Conservation (phyloP, 2,113 vertebrate species). For the Callorhinus ursinus region DNA sequence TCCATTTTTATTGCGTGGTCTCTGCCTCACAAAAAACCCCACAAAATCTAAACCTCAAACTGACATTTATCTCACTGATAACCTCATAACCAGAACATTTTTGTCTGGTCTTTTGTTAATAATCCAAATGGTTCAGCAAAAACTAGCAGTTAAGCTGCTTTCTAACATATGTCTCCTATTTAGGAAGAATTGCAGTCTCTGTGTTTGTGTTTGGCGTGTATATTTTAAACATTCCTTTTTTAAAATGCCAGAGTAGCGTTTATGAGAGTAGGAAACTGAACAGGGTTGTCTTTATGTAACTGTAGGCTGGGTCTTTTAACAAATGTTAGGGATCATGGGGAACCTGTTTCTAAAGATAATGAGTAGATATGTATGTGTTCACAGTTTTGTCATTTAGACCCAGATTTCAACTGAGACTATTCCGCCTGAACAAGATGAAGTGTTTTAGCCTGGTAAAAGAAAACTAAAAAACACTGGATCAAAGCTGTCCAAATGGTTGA, state of each 20-base stretch:
- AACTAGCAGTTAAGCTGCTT: constrained; percentile 8
- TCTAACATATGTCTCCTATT: constrained; percentile 8
- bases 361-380: constrained; percentile 50
- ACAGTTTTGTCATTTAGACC: constrained; percentile 59
- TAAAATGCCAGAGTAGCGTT: constrained; percentile 30
- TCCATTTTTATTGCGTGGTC: not conserved
- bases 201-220: constrained; percentile 15
- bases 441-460: constrained; percentile 1
- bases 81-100: not conserved
- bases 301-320: constrained; percentile 50
- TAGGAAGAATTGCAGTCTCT: constrained; percentile 23
- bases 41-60: not conserved
- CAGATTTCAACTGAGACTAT: constrained; percentile 42
- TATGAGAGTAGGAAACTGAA: constrained; percentile 48
- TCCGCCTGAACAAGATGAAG: constrained; percentile 1
- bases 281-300: constrained; percentile 70
- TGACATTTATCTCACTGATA: not conserved
- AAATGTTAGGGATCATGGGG: constrained; percentile 21
- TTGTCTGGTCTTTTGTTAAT: not conserved
- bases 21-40: not conserved
- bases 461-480: constrained; percentile 58
- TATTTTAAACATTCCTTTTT: constrained; percentile 46
- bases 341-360: constrained; percentile 68
- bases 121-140: not conserved
- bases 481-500: constrained; percentile 21